phyloP scores from a whole-genome alignment of 2,113 vertebrate species.

The Oenanthe oenanthe region DNA sequence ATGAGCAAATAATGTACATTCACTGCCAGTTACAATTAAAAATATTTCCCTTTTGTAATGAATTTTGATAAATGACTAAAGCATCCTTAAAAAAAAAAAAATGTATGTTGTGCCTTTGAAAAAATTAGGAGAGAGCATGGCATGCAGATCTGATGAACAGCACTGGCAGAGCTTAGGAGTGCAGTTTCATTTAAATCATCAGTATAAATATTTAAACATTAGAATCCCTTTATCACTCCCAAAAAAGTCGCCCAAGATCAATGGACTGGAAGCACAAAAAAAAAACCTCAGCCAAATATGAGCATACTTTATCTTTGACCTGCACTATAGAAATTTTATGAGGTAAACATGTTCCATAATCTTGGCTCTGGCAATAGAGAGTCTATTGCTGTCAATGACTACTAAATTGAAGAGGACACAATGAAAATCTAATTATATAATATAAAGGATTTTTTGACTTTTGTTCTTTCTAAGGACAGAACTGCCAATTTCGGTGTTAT shows the following conservation, averaged over 20 bases:
- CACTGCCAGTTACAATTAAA: neutral
- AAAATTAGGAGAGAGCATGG: neutral
- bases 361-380: neutral
- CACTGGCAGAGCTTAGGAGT: neutral
- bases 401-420: neutral
- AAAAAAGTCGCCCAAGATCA: neutral
- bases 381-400: neutral
- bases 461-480: neutral
- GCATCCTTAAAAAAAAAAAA: neutral
- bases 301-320: neutral
- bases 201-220: conserved; percentile 21
- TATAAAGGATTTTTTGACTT: neutral
- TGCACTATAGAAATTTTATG: neutral
- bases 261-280: neutral
- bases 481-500: neutral
- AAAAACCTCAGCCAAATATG: neutral
- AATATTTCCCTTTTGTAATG: neutral
- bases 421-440: neutral
- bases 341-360: neutral
- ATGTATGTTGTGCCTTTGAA: neutral
- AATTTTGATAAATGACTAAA: neutral
- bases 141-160: neutral
- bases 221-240: neutral
- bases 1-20: neutral
- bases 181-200: neutral